A percentile compares a stretch with the other conserved stretches of the same genome.
Evolutionary conservation across 35 echinoderm and acorn worm genomes (phyloP).

Genomic region (Lytechinus variegatus): DNA sequence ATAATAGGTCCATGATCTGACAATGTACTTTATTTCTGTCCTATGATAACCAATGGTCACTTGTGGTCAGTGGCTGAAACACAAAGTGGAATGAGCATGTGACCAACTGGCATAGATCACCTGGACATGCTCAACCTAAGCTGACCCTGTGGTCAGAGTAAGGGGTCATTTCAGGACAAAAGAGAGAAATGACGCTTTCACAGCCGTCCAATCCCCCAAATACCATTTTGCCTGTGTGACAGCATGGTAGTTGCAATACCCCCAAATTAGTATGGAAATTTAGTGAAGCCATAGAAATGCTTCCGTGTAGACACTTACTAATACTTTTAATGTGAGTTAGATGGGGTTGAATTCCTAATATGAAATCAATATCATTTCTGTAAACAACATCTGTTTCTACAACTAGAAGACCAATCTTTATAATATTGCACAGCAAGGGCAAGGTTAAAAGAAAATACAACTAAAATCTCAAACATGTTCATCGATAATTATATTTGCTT

Average conservation of each 20-base stretch:
- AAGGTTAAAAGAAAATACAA: not conserved
- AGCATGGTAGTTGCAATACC: too few species aligned
- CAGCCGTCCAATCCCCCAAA: not conserved
- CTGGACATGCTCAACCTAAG: not conserved
- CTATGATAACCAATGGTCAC: not conserved
- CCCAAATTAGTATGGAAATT: too few species aligned
- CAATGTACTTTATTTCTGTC: not conserved
- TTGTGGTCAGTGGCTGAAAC: not conserved
- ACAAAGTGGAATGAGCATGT: not conserved
- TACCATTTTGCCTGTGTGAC: too few species aligned
- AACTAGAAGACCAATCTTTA: not conserved
- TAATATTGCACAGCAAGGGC: not conserved
- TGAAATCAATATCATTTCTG: too few species aligned
- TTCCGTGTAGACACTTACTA: too few species aligned
- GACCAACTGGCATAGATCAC: not conserved
- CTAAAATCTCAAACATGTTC: not conserved
- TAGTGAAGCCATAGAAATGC: too few species aligned
- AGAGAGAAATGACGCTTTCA: not conserved
- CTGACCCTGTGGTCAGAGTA: not conserved
- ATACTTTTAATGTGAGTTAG: too few species aligned
- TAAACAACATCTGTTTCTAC: not conserved
- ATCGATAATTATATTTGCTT: not conserved
- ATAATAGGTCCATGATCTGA: not conserved
- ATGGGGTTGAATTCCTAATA: too few species aligned
- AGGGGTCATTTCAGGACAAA: slow-evolving; percentile 7